Evolutionary conservation across 2,888 invertebrate genomes (phyloP), one percentile per base, ranked within the genome.

Genomic region (Leucania comma): DNA sequence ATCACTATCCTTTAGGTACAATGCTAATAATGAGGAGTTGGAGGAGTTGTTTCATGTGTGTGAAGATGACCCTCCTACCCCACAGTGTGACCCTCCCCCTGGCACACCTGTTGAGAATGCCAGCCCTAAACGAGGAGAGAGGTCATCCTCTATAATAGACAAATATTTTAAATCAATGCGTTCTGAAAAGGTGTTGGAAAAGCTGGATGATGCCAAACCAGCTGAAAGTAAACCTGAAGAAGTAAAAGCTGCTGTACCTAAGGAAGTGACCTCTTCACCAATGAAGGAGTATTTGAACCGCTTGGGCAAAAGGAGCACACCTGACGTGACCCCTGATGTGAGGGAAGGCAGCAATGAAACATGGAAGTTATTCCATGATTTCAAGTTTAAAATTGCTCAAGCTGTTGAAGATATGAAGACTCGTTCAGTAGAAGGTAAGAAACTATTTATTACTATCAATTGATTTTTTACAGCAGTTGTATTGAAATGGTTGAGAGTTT

Each of bases 401-500:
- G 98, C 97, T 50, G 97, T 98, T 60, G 98, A 98, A 89, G 98
- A 98, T 75, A 98, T 97, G 93, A 95, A 98, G 70, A 97, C 97
- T 14, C 97, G 97, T 69, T 97, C 97, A 83, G 94, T 92, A 76
- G 97, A 97, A 83, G 96, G 96, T 92, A 93, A 89, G 78, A 80
- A 10, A 17, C n/a, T 17, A 38, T 42, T 57, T 32, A 38, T 48
- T 66, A 38, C 12, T 54, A 9, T 9, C 9, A 14, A 17, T 9
- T 9, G 2, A 12, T 35, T 24, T 67, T 48, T 46, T 54, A 12
- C 2, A 42, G 17, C 24, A 10, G 12, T 17, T 35, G 42, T 4
- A 14, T 5, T 42, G 17, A 17, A 42, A 42, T 42, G 14, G 42
- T 17, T 4, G 12, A 17, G 14, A 50, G 1, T 35, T 42, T 26